Percentiles rank a stretch among this genome's conserved stretches.
Conservation (phyloP, 2,797 vertebrate species). For the Pelochelys cantorii region DNA sequence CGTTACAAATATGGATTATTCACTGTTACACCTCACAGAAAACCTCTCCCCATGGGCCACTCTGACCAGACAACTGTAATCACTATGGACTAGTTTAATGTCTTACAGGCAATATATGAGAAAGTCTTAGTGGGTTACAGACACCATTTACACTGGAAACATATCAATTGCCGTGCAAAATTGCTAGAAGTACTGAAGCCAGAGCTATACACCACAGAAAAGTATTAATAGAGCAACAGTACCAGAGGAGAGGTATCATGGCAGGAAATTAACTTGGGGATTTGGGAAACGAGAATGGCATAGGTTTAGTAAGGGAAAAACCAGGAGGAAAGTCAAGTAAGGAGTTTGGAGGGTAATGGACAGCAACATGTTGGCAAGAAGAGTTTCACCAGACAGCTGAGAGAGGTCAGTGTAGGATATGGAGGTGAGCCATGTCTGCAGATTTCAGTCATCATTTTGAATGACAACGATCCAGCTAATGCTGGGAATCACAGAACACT, state of each 20-base stretch:
- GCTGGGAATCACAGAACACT: too few relatives aligned
- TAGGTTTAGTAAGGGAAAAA: neutral
- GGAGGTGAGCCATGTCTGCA: fast-evolving
- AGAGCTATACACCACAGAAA: neutral
- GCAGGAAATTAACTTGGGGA: neutral
- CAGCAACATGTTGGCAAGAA: fast-evolving
- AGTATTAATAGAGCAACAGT: fast-evolving
- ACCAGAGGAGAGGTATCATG: fast-evolving
- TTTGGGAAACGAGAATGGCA: neutral
- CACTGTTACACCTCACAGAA: fast-evolving
- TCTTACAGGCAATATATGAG: neutral
- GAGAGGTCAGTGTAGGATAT: neutral
- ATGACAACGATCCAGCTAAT: neutral
- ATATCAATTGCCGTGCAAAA: neutral
- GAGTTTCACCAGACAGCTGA: fast-evolving
- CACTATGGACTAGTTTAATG: neutral
- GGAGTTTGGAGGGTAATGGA: neutral
- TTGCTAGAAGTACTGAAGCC: neutral
- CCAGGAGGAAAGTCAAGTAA: neutral
- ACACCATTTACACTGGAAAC: fast-evolving
- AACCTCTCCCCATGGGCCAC: neutral
- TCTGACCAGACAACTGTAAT: neutral
- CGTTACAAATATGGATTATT: neutral
- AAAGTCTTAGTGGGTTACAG: neutral
- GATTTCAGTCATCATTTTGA: neutral